These are phyloP conservation scores for Drosophila pectinifera DNA, from an alignment of 1,140 invertebrate genomes.

Conservation along the genomic window DNA sequence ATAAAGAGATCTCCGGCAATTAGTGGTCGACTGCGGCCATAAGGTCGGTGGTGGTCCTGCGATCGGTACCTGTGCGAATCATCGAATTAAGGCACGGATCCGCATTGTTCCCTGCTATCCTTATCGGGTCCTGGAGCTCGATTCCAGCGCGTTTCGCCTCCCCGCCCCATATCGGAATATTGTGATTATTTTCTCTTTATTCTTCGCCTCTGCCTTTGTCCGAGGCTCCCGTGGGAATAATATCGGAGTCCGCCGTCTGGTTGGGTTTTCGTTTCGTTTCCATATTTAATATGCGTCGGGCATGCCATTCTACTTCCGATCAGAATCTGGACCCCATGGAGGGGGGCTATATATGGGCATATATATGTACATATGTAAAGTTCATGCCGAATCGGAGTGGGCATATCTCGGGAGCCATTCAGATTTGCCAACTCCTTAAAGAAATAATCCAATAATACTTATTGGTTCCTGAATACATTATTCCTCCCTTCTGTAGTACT, in stretches of 20 bases:
- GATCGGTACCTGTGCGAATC: slow-evolving; percentile 60
- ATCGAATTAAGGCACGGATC: slow-evolving; percentile 70
- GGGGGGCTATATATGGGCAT: slow-evolving; percentile 6
- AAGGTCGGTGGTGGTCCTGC: slow-evolving; percentile 33
- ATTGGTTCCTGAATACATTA: too few relatives aligned
- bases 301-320: slow-evolving; percentile 69
- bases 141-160: slow-evolving; percentile 61
- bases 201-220: slow-evolving; percentile 22
- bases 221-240: slow-evolving; percentile 72
- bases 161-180: slow-evolving; percentile 40
- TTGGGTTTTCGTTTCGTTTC: slow-evolving; percentile 23
- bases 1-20: slow-evolving; percentile 79
- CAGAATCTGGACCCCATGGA: slow-evolving; percentile 21
- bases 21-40: slow-evolving; percentile 61
- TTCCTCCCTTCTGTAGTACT: too few relatives aligned
- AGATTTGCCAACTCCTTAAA: background rate
- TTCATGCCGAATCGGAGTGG: slow-evolving; percentile 1
- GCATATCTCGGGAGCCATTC: background rate
- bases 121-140: slow-evolving; percentile 49
- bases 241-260: slow-evolving; percentile 47
- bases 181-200: slow-evolving; percentile 23
- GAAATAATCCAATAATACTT: background rate
- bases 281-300: slow-evolving; percentile 68
- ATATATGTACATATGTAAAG: background rate
- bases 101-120: slow-evolving; percentile 31